A percentile compares a stretch with the other conserved stretches of the same genome.
phyloP scores from a whole-genome alignment of 2,888 invertebrate genomes.

The Drosophila setosimentum region DNA sequence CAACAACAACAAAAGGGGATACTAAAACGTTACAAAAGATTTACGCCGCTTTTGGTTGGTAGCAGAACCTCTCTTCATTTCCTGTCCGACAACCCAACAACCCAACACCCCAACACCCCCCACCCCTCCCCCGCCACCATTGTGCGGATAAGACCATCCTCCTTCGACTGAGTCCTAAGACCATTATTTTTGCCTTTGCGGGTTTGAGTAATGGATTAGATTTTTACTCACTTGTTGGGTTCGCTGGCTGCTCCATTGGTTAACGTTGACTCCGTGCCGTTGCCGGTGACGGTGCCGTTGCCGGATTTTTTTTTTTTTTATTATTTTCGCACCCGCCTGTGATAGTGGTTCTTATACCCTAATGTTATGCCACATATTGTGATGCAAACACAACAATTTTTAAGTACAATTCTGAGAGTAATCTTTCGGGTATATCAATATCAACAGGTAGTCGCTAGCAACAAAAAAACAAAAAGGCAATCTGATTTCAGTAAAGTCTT shows the following conservation, averaged over 20 bases:
- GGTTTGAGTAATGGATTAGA: conserved; percentile 81
- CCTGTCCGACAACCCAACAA: neutral
- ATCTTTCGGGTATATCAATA: neutral
- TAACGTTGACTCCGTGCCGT: conserved; percentile 23
- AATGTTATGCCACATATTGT: neutral
- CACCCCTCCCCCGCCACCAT: neutral
- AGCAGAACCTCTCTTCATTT: conserved; percentile 2
- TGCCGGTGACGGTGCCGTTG: neutral
- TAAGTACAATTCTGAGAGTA: neutral
- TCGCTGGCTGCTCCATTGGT: conserved; percentile 17
- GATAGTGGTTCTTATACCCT: conserved; percentile 43
- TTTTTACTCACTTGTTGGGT: conserved; percentile 74
- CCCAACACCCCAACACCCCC: neutral
- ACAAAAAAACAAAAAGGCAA: neutral
- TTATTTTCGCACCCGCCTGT: conserved; percentile 33
- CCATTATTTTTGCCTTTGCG: conserved; percentile 69
- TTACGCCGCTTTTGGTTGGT: conserved; percentile 61
- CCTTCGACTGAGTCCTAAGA: conserved; percentile 19
- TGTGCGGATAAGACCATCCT: neutral
- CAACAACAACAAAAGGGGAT: conserved; percentile 46
- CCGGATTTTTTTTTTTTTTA: conserved; percentile 26
- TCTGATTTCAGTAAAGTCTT: neutral
- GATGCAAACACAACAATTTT: neutral
- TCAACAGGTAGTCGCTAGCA: neutral
- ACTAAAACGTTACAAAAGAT: conserved; percentile 76